Evolutionary conservation across 2,888 invertebrate species (phyloP).

Genomic region (Leptopilina syphax): DNA sequence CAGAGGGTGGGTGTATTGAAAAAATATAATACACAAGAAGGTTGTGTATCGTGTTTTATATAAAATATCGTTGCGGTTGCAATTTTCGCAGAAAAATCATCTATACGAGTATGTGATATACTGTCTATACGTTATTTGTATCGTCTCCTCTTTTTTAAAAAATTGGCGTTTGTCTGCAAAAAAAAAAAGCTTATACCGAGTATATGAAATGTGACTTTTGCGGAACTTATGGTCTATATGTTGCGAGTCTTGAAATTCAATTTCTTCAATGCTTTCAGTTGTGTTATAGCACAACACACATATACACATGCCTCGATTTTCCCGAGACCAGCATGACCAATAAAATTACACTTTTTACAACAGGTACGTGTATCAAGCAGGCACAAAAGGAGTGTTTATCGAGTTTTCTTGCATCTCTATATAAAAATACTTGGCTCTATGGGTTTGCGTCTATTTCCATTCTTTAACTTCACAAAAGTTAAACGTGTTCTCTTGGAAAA

Average conservation of each 20-base stretch:
- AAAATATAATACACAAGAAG: neutral
- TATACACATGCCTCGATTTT: slow-evolving; percentile 18
- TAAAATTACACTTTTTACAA: slow-evolving; percentile 22
- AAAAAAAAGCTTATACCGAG: neutral
- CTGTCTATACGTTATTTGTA: neutral
- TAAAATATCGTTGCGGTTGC: neutral
- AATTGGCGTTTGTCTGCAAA: slow-evolving; percentile 20
- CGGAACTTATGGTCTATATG: slow-evolving; percentile 6
- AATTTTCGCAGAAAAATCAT: slow-evolving; percentile 31
- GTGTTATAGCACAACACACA: too few species aligned
- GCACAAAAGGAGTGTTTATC: slow-evolving; percentile 1
- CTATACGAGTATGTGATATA: slow-evolving; percentile 11
- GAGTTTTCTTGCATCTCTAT: slow-evolving; percentile 1
- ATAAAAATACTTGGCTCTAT: neutral
- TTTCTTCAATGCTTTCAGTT: slow-evolving; percentile 29
- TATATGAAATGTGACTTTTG: slow-evolving; percentile 15
- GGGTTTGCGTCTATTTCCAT: neutral
- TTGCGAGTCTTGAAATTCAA: slow-evolving; percentile 35
- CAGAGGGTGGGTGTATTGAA: too few species aligned
- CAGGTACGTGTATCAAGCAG: neutral
- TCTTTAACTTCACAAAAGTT: neutral
- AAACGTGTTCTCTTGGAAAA: too few species aligned
- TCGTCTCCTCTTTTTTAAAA: neutral
- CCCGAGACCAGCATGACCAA: neutral
- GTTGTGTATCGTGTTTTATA: neutral